Evolutionary conservation across 2,888 invertebrate species (phyloP).

Genomic region (Ectropis crepuscularia): DNA sequence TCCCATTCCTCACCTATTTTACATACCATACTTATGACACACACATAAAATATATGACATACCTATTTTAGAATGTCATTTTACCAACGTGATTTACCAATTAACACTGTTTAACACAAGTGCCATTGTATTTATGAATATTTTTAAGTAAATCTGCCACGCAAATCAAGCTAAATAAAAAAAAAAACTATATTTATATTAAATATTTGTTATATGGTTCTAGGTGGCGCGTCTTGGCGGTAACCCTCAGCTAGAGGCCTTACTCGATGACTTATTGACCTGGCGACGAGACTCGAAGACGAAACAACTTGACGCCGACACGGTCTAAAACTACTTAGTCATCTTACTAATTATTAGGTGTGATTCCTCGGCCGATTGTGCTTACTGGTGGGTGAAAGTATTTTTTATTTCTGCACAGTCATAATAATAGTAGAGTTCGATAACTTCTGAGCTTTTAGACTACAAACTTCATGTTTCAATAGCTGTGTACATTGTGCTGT

Average conservation of each 20-base stretch:
- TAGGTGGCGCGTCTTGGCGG: conserved; percentile 89
- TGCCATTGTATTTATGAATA: too few species aligned
- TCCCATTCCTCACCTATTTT: too few species aligned
- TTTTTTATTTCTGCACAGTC: neutral
- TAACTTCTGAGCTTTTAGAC: neutral
- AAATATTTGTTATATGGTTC: conserved; percentile 20
- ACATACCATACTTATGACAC: too few species aligned
- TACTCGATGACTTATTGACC: conserved; percentile 90
- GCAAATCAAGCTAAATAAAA: too few species aligned
- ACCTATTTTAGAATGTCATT: too few species aligned
- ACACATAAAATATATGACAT: too few species aligned
- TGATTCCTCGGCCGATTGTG: conserved; percentile 3
- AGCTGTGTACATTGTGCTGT: neutral
- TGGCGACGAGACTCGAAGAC: conserved; percentile 77
- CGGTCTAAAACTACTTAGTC: conserved; percentile 30
- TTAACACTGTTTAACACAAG: too few species aligned
- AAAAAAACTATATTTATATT: too few species aligned
- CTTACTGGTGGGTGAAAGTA: neutral
- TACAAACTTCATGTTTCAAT: neutral
- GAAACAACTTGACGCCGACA: conserved; percentile 46
- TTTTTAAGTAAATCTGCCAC: too few species aligned
- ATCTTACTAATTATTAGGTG: conserved; percentile 1
- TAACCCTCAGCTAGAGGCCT: conserved; percentile 90
- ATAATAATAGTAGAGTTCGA: neutral
- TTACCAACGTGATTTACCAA: too few species aligned